phyloP scores from a whole-genome alignment of 2,797 vertebrate genomes.

The Girardinus metallicus region DNA sequence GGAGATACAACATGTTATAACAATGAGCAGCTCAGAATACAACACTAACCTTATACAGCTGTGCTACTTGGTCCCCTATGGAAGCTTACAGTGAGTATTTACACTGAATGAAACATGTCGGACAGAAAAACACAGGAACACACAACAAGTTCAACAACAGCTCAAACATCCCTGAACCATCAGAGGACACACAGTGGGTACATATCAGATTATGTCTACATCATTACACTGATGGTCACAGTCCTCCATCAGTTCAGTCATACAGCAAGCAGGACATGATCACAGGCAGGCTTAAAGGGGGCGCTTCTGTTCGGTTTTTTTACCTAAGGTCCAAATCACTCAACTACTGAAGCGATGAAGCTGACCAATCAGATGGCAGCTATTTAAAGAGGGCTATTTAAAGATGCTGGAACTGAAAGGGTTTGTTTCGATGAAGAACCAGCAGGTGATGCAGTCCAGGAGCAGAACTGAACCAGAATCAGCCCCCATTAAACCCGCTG shows the following conservation, averaged over 20 bases:
- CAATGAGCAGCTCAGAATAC: neutral
- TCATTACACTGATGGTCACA: neutral
- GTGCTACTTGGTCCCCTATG: neutral
- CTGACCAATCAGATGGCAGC: neutral
- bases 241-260: neutral
- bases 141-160: constrained; percentile 1
- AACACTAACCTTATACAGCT: neutral
- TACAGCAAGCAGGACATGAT: constrained; percentile 2
- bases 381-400: neutral
- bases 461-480: neutral
- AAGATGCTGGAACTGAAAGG: neutral
- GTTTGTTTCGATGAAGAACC: neutral
- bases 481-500: neutral
- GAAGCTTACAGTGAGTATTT: constrained; percentile 20
- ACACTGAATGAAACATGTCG: neutral
- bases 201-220: neutral
- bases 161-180: neutral
- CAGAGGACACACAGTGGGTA: neutral
- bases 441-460: neutral
- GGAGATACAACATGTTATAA: constrained; percentile 3
- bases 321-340: too few relatives aligned
- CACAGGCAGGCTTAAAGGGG: neutral
- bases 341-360: too few relatives aligned
- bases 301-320: neutral
- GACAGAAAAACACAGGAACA: constrained; percentile 1